These are phyloP conservation scores for Cairina moschata DNA, from an alignment of 2,113 vertebrate species.

Conservation along the genomic window DNA sequence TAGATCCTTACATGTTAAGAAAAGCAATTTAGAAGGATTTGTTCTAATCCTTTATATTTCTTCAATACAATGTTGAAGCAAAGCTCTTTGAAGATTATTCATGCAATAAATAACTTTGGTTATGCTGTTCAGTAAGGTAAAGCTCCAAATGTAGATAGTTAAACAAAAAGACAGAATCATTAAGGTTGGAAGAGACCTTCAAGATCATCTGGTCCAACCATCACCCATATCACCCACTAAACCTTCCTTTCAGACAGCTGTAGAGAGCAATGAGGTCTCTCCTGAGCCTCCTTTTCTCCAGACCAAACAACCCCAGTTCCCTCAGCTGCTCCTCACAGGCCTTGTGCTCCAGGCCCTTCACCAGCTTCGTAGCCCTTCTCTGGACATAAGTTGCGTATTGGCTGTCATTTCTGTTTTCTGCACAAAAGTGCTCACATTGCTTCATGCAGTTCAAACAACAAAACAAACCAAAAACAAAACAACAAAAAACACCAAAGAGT, in stretches of 20 bases:
- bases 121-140: neutral
- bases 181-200: too few species aligned
- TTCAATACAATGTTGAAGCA: neutral
- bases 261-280: too few species aligned
- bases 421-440: neutral
- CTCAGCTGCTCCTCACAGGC: too few species aligned
- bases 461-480: neutral
- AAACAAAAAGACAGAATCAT: neutral
- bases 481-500: neutral
- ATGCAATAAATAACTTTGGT: neutral
- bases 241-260: too few species aligned
- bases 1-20: rapidly evolving
- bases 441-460: neutral
- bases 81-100: neutral
- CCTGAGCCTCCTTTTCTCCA: too few species aligned
- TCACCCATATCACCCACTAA: too few species aligned
- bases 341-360: too few species aligned
- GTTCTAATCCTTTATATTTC: neutral
- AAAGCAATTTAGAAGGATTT: neutral
- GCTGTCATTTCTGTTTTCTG: neutral
- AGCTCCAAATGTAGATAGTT: neutral
- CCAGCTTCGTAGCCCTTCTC: too few species aligned
- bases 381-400: neutral
- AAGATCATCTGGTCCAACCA: too few species aligned
- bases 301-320: too few species aligned